Evolutionary conservation across 2,888 invertebrate genomes (phyloP).

Genomic region (Serrognathus titanus): DNA sequence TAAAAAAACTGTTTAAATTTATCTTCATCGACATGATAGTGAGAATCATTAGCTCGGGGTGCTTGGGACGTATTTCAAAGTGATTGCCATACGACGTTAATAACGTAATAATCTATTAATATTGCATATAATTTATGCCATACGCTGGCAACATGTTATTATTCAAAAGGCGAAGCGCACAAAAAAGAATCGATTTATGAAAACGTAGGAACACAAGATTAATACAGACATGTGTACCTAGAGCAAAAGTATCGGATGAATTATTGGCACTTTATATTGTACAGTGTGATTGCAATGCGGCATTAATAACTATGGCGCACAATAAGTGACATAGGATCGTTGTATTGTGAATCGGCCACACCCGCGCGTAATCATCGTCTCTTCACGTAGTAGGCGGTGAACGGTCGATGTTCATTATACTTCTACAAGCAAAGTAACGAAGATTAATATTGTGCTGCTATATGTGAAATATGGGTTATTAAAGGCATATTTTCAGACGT

Average conservation of each 20-base stretch:
- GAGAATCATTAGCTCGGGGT: neutral
- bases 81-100: neutral
- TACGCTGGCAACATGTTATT: neutral
- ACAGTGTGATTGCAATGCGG: slow-evolving; percentile 10
- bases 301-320: slow-evolving; percentile 15
- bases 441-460: slow-evolving; percentile 35
- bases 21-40: neutral
- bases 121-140: neutral
- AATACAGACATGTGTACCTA: slow-evolving; percentile 7
- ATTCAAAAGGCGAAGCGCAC: neutral
- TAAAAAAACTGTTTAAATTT: too few relatives aligned
- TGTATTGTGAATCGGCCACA: slow-evolving; percentile 26
- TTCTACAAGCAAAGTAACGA: slow-evolving; percentile 38
- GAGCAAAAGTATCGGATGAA: slow-evolving; percentile 7
- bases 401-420: slow-evolving; percentile 35
- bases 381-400: slow-evolving; percentile 32
- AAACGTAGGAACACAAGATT: slow-evolving; percentile 6
- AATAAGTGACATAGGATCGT: slow-evolving; percentile 21
- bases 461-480: slow-evolving; percentile 27
- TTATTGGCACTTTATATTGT: slow-evolving; percentile 12
- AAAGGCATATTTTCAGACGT: slow-evolving; percentile 15
- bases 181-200: neutral
- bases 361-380: slow-evolving; percentile 28
- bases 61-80: neutral
- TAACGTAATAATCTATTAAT: slow-evolving; percentile 1